Percentiles rank a stretch among this genome's conserved stretches.
Evolutionary conservation across 1,140 invertebrate genomes (phyloP).

Genomic region (Dinoponera quadriceps): DNA sequence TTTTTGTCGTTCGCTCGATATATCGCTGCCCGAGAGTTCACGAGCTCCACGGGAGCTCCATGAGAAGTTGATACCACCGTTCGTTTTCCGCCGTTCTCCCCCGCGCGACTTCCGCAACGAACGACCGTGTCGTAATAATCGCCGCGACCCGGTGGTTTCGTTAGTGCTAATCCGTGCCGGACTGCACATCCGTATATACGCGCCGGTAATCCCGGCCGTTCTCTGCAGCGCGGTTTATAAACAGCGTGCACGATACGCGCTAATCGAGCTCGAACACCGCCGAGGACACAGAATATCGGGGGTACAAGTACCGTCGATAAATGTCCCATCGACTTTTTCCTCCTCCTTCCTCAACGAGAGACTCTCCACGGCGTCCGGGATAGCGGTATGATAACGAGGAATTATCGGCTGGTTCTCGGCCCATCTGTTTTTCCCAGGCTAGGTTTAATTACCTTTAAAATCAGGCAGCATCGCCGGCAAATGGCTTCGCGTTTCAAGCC

Average conservation of each 20-base stretch:
- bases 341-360: slow-evolving; percentile 52
- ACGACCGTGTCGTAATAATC: no score
- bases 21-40: no score
- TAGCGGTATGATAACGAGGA: slow-evolving; percentile 61
- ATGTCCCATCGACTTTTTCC: slow-evolving; percentile 51
- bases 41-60: no score
- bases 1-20: no score
- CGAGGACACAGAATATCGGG: slow-evolving; percentile 16
- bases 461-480: slow-evolving; percentile 59
- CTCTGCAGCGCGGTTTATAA: no score
- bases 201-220: no score
- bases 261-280: background rate
- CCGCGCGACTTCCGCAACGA: no score
- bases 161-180: no score
- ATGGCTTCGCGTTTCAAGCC: slow-evolving; percentile 69
- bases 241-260: background rate
- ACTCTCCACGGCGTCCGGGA: slow-evolving; percentile 45
- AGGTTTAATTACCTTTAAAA: slow-evolving; percentile 75
- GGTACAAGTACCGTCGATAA: slow-evolving; percentile 50
- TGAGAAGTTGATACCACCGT: no score
- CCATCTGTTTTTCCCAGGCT: slow-evolving; percentile 65
- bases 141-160: no score
- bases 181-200: no score
- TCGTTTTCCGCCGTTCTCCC: no score
- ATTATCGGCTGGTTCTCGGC: slow-evolving; percentile 55